Evolutionary conservation across 2,113 vertebrate genomes (phyloP), one percentile per base, ranked within the genome.

Genomic region (Pogonocichla stellata): DNA sequence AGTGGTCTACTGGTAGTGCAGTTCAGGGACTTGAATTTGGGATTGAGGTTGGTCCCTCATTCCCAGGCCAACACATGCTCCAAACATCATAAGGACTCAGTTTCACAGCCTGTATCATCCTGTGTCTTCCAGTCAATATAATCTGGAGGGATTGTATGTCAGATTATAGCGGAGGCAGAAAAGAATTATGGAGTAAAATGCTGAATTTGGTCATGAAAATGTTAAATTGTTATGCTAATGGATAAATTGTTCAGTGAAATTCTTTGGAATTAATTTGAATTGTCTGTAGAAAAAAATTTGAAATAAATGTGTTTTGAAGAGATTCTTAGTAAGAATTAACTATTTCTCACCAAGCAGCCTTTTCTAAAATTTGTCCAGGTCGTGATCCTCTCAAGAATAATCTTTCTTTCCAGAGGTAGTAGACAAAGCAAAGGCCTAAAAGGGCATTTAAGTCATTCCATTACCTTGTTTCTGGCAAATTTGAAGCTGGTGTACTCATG

Each of bases 11-110:
- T 95, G 91, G 93, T 91, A 66, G 74, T 73, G 61, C 58, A 83
- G 78, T 87, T 80, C 65, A 85, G 95, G 88, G 95, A 95, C 58
- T 87, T 88, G 67, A 95, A 48, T 93, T 88, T 83, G 88, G 90
- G 82, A 75, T 75, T 89, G 91, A 93, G 73, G 75, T 73, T 92
- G 74, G 34, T 92, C 90, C 43, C 92, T 85, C 54, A 20, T 66
- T 94, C 95, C 73, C 92, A 90, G 40, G 62, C 60, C 67, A 80
- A 40, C 66, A 62, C 13, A 1, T 81, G 24, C 83, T 96, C 58
- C 57, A 90, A 45, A 62, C 57, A 45, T 62, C 40, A 23, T 45
- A 86, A 86, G 79, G 80, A 78, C 61, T 92, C 28, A 3, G 24
- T 90, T 70, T 86, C 80, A 47, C n/a, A 56, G 67, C 14, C 42